A percentile compares a stretch with the other conserved stretches of the same genome.
Conservation (phyloP, 1,140 invertebrate species). For the Vanessa tameamea region DNA sequence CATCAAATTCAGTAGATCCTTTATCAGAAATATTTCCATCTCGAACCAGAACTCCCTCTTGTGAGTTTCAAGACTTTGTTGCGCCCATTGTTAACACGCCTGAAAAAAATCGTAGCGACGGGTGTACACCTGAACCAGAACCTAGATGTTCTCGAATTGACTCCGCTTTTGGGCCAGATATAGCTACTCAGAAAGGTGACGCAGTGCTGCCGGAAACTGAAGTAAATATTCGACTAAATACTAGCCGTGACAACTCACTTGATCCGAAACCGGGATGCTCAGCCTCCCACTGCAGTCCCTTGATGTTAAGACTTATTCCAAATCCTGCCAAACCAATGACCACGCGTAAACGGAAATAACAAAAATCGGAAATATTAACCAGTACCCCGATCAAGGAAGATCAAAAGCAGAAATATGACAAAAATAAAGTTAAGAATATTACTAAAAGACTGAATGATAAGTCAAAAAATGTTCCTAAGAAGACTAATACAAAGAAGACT, state of each 20-base stretch:
- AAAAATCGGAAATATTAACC: not conserved
- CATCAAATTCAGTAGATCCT: conserved; percentile 45
- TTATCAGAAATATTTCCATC: conserved; percentile 43
- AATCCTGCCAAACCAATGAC: not conserved
- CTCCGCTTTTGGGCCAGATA: conserved; percentile 41
- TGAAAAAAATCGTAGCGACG: conserved; percentile 39
- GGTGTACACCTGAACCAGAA: conserved; percentile 16
- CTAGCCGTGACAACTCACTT: conserved; percentile 16
- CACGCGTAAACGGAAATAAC: not conserved
- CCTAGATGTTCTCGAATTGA: conserved; percentile 42
- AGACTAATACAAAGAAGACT: not conserved
- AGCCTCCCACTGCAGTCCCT: conserved; percentile 35
- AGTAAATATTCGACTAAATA: conserved; percentile 21
- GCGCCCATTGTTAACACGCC: conserved; percentile 41
- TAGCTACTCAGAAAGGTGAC: conserved; percentile 42
- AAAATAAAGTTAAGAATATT: not conserved
- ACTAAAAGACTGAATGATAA: not conserved
- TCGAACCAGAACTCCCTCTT: conserved; percentile 36
- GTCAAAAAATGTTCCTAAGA: not conserved
- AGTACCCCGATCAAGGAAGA: conserved; percentile 33
- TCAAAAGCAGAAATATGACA: conserved; percentile 20
- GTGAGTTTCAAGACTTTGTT: conserved; percentile 39
- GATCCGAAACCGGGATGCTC: conserved; percentile 15
- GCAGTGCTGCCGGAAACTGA: conserved; percentile 30
- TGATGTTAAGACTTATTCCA: conserved; percentile 8